These are phyloP conservation scores for Silurus meridionalis DNA, from an alignment of 2,113 vertebrate species.

Conservation along the genomic window DNA sequence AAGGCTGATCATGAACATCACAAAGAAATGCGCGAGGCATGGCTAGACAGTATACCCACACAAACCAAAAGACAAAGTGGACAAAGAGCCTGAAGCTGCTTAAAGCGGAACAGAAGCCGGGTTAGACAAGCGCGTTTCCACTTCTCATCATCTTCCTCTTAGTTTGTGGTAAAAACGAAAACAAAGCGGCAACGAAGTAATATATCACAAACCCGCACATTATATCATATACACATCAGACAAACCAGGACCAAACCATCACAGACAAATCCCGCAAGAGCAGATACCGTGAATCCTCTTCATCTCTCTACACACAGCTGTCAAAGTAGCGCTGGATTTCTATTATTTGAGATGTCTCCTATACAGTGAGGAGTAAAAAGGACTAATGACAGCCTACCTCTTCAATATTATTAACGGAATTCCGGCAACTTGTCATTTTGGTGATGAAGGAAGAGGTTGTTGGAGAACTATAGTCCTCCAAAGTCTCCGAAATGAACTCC, in stretches of 20 bases:
- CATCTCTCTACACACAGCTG: background rate
- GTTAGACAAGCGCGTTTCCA: background rate
- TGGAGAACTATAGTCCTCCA: slow-evolving; percentile 71
- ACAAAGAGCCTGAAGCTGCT: slow-evolving; percentile 20
- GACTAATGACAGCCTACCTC: slow-evolving; percentile 57
- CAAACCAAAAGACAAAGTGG: background rate
- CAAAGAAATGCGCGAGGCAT: background rate
- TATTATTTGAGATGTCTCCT: background rate
- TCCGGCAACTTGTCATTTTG: slow-evolving; percentile 65
- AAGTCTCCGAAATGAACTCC: slow-evolving; percentile 63
- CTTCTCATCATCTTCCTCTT: too few species aligned
- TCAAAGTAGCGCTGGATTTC: fast-evolving
- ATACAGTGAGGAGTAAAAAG: background rate
- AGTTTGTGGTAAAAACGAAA: background rate
- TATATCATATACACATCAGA: too few species aligned
- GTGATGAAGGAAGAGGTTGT: slow-evolving; percentile 70
- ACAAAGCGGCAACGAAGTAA: background rate
- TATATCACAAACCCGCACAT: background rate
- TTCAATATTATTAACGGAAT: slow-evolving; percentile 62
- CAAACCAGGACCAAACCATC: background rate
- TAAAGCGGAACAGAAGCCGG: background rate
- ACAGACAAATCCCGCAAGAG: background rate
- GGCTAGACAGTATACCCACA: background rate
- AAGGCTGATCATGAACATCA: slow-evolving; percentile 12
- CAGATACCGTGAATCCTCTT: background rate